Evolutionary conservation across 2,113 vertebrate species (phyloP), one percentile per base, ranked within the genome.

Genomic region (Coturnix japonica): DNA sequence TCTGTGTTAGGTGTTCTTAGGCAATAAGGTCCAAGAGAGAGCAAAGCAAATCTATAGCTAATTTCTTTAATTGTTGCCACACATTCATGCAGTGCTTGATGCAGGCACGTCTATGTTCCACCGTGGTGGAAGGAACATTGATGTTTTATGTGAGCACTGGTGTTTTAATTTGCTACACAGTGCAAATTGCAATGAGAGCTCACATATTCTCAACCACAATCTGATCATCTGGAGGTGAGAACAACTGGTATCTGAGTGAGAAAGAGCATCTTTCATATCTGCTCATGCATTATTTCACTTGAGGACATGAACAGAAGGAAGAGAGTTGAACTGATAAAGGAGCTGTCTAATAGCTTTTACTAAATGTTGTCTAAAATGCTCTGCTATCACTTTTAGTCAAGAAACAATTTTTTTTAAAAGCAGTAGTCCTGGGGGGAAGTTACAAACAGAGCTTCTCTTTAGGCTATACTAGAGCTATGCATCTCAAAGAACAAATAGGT

Each of bases 191-290:
- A 2, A 3, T 22, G 64, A 67, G 26, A 43, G 17, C 19, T 19
- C 57, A 13, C 46, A 31, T 81, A 49, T 23, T 47, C 41, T 83
- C 56, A 90, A 28, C 8, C 70, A 82, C 30, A 51, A 20, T 85
- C 64, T 57, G 65, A 83, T 88, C 82, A 87, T 31, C 33, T 82
- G 72, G 47, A 80, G 23, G 43, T 83, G 80, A 93, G 64, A 88
- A 66, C 43, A 90, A 57, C 19, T 16, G 37, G 28, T 82, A 90
- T 88, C 53, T 67, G 53, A 60, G 30, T 47, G 61, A 81, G 57
- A 86, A 93, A 86, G 53, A 78, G 66, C 43, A 77, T 43, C 51
- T 86, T 88, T 83, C 53, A 71, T 23, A 83, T 86, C 81, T 80
- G 71, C 25, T 90, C 66, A 80, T 64, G 39, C 23, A n/a, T 71